Percentiles rank a stretch among this genome's conserved stretches.
Evolutionary conservation across 2,113 vertebrate species (phyloP).

Genomic region (Dromaius novaehollandiae): DNA sequence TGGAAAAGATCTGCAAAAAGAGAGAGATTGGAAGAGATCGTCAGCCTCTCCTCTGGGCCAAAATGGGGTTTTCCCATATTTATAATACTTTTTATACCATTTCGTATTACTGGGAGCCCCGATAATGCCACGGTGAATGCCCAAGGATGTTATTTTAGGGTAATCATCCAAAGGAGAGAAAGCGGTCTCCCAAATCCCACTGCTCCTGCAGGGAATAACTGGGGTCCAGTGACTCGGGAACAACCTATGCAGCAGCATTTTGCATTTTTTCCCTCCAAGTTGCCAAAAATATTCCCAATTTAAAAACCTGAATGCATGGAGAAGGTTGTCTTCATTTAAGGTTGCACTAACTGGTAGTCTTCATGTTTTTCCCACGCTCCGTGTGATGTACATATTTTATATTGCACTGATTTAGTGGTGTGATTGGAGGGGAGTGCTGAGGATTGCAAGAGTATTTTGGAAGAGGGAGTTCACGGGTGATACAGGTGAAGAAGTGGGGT

Average conservation of each 20-base stretch:
- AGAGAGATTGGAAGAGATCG: not conserved
- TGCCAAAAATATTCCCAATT: not conserved
- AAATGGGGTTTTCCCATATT: not conserved
- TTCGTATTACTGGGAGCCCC: not conserved
- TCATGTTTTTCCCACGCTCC: not conserved
- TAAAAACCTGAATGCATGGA: not conserved
- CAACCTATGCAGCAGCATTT: not conserved
- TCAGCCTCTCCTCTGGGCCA: not conserved
- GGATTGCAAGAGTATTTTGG: not conserved
- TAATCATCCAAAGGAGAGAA: not conserved
- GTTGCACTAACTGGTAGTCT: fast-evolving
- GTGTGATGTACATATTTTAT: not conserved
- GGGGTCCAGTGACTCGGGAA: not conserved
- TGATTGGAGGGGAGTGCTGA: not conserved
- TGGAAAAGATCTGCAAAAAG: fast-evolving
- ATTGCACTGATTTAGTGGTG: fast-evolving
- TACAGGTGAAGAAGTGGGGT: not conserved
- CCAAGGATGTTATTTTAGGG: not conserved
- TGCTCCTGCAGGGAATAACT: not conserved
- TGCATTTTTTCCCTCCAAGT: not conserved
- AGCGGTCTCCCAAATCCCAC: not conserved
- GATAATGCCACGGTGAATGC: too few species aligned
- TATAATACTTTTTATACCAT: not conserved
- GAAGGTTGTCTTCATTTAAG: not conserved
- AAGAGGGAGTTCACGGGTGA: not conserved